Conservation (phyloP, 2,888 invertebrate species). For the Polymixis flavicincta region DNA sequence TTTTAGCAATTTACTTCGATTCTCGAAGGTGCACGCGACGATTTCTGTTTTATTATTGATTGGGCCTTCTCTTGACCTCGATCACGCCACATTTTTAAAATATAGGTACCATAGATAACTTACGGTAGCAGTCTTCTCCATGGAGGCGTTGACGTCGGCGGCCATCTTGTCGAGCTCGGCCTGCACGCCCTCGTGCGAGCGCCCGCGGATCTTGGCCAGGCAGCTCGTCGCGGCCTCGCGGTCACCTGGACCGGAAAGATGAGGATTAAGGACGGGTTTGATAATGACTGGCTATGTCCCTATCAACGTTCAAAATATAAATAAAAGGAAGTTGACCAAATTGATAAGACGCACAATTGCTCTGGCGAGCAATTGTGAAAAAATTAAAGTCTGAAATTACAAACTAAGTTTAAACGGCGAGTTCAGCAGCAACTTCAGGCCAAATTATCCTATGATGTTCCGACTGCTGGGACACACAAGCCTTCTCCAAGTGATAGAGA, state of each 20-base stretch:
- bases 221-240: constrained; percentile 91
- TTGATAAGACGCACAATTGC: no score
- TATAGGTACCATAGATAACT: not conserved
- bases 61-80: no score
- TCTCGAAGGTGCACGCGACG: no score
- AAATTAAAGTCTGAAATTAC: not conserved
- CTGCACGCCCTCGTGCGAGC: constrained; percentile 90
- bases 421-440: not conserved
- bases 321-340: not conserved
- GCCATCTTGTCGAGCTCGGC: constrained; percentile 92
- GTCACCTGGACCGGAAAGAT: constrained; percentile 72
- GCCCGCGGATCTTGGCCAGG: constrained; percentile 92
- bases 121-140: constrained; percentile 85
- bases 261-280: not conserved
- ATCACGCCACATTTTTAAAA: not conserved
- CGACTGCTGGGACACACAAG: no score
- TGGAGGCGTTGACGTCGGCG: constrained; percentile 82
- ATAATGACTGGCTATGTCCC: not conserved
- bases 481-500: no score
- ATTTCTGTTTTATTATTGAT: no score
- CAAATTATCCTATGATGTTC: not conserved
- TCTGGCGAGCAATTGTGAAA: no score
- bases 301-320: not conserved
- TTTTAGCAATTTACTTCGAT: not conserved
- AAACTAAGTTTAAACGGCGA: not conserved